These are phyloP conservation scores for Nemotelus nigrinus DNA, from an alignment of 2,888 invertebrate genomes.

Conservation along the genomic window DNA sequence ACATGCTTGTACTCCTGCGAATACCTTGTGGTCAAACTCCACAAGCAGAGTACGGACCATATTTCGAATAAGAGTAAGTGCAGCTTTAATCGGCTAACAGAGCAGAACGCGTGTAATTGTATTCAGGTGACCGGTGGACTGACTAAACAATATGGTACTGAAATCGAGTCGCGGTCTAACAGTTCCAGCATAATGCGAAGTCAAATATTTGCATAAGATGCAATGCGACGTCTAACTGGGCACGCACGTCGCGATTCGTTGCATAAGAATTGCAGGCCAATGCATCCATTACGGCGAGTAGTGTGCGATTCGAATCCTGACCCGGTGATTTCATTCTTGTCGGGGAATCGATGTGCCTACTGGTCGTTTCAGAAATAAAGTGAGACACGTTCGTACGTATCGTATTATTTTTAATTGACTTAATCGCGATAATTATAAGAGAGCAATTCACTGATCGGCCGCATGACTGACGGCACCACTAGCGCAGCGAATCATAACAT, in stretches of 20 bases:
- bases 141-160: conserved; percentile 37
- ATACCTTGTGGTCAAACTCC: neutral
- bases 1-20: neutral
- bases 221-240: conserved; percentile 3
- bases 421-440: conserved; percentile 39
- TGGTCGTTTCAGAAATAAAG: neutral
- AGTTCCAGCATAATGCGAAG: conserved; percentile 5
- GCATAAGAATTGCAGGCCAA: conserved; percentile 15
- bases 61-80: neutral
- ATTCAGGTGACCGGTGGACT: conserved; percentile 33
- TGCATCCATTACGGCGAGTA: conserved; percentile 1
- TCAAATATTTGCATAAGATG: conserved; percentile 36
- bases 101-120: conserved; percentile 31
- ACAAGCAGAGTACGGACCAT: neutral
- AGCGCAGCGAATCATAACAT: neutral
- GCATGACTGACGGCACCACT: neutral
- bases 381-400: neutral
- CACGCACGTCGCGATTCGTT: conserved; percentile 25
- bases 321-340: conserved; percentile 13
- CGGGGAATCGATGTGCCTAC: neutral
- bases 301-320: conserved; percentile 19
- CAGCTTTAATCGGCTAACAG: conserved; percentile 9
- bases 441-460: neutral
- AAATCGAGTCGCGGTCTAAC: conserved; percentile 15
- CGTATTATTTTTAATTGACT: conserved; percentile 37